A percentile compares a stretch with the other conserved stretches of the same genome.
These are phyloP conservation scores for Stenodema calcarata DNA, from an alignment of 2,888 invertebrate genomes.

Conservation along the genomic window DNA sequence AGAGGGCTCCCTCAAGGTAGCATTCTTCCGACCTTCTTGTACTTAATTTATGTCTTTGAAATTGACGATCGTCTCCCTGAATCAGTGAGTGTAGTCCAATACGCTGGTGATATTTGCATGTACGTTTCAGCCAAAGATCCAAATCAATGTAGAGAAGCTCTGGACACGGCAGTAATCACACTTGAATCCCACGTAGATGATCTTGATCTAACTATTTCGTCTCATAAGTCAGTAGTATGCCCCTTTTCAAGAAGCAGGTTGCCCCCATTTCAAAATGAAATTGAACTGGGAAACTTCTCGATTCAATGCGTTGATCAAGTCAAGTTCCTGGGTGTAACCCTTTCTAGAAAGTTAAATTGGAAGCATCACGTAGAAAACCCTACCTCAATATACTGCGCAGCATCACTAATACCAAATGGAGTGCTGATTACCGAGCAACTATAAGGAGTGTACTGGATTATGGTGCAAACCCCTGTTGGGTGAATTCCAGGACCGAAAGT, in stretches of 20 bases:
- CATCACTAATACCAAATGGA: constrained; percentile 60
- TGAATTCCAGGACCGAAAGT: no score
- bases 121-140: neutral
- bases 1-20: neutral
- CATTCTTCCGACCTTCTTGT: neutral
- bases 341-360: neutral
- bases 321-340: neutral
- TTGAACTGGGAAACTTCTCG: neutral
- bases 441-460: neutral
- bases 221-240: neutral
- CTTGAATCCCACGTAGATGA: neutral
- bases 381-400: neutral
- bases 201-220: neutral
- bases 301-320: neutral
- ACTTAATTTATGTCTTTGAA: neutral
- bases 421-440: neutral
- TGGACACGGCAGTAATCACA: no score
- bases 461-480: neutral
- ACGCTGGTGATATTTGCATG: neutral
- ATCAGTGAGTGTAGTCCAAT: neutral
- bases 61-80: neutral
- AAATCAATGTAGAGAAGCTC: neutral
- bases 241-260: neutral
- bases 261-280: neutral
- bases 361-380: neutral